Evolutionary conservation across 2,113 vertebrate species (phyloP).

Genomic region (Heliornis fulica): DNA sequence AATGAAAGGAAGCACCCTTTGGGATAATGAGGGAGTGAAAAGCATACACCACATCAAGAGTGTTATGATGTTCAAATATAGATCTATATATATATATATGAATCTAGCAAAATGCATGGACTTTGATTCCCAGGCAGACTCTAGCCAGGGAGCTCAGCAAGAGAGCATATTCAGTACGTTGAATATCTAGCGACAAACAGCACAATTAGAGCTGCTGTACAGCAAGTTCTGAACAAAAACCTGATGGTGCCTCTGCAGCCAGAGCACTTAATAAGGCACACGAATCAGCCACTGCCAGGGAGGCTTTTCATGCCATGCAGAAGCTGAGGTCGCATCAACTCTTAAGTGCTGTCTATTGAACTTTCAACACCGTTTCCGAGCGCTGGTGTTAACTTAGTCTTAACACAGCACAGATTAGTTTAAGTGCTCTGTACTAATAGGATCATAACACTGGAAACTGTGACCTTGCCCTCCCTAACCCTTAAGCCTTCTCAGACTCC

Average conservation of each 20-base stretch:
- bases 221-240: background rate
- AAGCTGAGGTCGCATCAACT: background rate
- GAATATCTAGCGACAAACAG: background rate
- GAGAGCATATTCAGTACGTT: background rate
- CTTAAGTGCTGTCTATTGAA: background rate
- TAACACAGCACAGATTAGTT: background rate
- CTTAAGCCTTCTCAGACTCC: background rate
- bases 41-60: background rate
- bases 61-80: background rate
- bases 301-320: background rate
- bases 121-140: background rate
- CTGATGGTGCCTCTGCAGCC: background rate
- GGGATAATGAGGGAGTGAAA: background rate
- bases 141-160: background rate
- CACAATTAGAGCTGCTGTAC: background rate
- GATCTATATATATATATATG: background rate
- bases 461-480: background rate
- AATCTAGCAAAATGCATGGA: background rate
- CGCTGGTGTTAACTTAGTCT: background rate
- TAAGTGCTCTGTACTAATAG: slow-evolving; percentile 14
- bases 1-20: background rate
- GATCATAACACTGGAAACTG: background rate
- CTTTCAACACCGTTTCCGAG: background rate
- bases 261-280: background rate
- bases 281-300: background rate